phyloP scores from a whole-genome alignment of 2,888 invertebrate genomes.

The Pterostichus niger region DNA sequence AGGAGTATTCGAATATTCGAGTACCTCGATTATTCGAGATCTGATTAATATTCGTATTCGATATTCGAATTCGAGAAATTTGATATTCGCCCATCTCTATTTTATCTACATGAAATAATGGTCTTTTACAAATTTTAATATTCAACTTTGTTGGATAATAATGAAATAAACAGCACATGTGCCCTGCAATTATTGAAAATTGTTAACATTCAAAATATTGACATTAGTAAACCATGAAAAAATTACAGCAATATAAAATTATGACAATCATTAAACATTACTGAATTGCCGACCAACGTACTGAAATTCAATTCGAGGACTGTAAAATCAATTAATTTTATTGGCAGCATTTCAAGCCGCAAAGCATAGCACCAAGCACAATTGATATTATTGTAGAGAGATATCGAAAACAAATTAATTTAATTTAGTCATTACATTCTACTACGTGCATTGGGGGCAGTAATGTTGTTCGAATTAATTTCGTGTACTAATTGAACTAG shows the following conservation, averaged over 20 bases:
- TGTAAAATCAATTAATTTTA: conserved; percentile 33
- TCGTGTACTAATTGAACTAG: conserved; percentile 41
- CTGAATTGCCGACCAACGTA: not conserved
- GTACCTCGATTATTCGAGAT: no score
- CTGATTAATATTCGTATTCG: no score
- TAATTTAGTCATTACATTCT: not conserved
- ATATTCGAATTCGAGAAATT: no score
- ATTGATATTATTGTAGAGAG: conserved; percentile 43
- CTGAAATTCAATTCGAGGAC: conserved; percentile 8
- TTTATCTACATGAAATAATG: no score
- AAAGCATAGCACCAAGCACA: conserved; percentile 11
- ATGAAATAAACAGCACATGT: no score
- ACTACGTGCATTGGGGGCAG: not conserved
- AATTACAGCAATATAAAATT: conserved; percentile 14
- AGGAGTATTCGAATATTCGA: no score
- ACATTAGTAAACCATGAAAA: no score
- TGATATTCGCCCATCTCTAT: no score
- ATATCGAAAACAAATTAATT: conserved; percentile 48
- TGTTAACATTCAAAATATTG: no score
- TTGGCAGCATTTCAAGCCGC: conserved; percentile 31
- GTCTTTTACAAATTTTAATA: no score
- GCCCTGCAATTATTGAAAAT: no score
- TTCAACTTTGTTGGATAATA: no score
- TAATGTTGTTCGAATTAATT: conserved; percentile 38
- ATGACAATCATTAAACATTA: conserved; percentile 7